Evolutionary conservation across 1,140 invertebrate genomes (phyloP).

Genomic region (Ylistrum balloti): DNA sequence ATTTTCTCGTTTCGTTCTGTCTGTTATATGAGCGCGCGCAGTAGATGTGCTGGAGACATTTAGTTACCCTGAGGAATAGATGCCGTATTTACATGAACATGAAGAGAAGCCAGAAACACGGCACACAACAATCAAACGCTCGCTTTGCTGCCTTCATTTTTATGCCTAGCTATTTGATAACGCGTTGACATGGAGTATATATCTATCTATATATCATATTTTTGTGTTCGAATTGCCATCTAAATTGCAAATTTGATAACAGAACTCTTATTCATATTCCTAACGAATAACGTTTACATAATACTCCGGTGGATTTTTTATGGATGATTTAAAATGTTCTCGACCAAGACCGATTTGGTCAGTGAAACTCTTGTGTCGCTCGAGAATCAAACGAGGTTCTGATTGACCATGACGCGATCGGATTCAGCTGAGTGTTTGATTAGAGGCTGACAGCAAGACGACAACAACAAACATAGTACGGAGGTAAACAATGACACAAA

Average conservation of each 20-base stretch:
- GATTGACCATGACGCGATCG: too few species aligned
- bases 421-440: neutral
- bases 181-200: too few species aligned
- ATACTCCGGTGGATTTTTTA: too few species aligned
- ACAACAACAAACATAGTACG: neutral
- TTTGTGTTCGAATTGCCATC: neutral
- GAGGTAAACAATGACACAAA: conserved; percentile 28
- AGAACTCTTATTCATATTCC: too few species aligned
- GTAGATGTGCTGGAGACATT: neutral
- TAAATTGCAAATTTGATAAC: neutral
- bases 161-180: neutral
- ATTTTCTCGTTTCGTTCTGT: neutral
- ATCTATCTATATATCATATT: too few species aligned
- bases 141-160: neutral
- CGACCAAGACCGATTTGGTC: too few species aligned
- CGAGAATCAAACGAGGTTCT: too few species aligned
- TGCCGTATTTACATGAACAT: conserved; percentile 34
- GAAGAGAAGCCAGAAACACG: neutral
- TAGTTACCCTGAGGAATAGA: neutral
- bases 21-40: neutral
- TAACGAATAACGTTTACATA: too few species aligned
- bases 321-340: too few species aligned
- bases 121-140: neutral
- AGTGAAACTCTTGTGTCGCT: too few species aligned
- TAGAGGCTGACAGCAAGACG: neutral